Conservation (phyloP, 2,113 vertebrate genomes). For the Indicator indicator region DNA sequence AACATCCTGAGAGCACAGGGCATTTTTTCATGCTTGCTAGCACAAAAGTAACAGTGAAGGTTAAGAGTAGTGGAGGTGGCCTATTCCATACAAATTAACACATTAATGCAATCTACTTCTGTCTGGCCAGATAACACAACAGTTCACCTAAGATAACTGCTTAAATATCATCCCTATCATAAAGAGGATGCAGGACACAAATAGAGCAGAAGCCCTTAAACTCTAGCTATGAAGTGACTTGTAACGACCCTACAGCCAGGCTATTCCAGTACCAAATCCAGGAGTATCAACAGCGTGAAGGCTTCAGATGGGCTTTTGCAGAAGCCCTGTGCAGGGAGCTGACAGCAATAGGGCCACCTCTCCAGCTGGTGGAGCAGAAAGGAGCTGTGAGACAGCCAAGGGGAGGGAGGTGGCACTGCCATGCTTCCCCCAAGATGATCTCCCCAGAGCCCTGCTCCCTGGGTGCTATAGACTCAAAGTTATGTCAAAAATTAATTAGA, state of each 20-base stretch:
- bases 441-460: background rate
- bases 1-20: background rate
- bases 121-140: background rate
- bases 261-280: background rate
- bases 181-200: background rate
- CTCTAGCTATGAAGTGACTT: fast-evolving
- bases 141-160: background rate
- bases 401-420: background rate
- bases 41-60: background rate
- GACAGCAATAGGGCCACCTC: background rate
- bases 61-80: background rate
- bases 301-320: background rate
- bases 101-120: background rate
- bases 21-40: background rate
- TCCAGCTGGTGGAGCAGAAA: background rate
- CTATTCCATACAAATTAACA: background rate
- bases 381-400: background rate
- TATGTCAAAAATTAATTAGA: background rate
- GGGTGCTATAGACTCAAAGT: background rate
- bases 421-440: background rate
- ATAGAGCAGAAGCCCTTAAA: background rate
- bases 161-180: background rate
- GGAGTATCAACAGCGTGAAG: background rate
- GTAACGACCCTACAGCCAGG: background rate
- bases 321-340: background rate